Evolutionary conservation across 1,140 invertebrate species (phyloP), one percentile per base, ranked within the genome.

Genomic region (Micrasema longulum): DNA sequence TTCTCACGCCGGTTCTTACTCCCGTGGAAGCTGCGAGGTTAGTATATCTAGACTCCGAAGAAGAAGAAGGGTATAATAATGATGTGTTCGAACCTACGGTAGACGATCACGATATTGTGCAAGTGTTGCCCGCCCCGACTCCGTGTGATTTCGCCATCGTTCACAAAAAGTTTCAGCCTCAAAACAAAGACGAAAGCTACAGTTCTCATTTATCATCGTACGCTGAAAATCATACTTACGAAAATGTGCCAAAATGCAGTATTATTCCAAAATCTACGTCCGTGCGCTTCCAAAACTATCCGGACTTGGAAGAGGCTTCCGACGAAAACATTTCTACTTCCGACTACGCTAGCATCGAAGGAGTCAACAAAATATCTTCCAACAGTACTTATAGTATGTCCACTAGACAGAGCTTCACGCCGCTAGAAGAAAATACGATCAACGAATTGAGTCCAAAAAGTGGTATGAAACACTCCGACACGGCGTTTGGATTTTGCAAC

Each of bases 301-400:
- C 84, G 0, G 84, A 86, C 55, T 78, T 87, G 0, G 85, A 88
- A 72, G 89, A 91, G 74, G 89, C 86, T 9, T 86, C 86, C 1
- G 88, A 88, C 22, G 90, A 91, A 72, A 83, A 82, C 62, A 77
- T 86, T 57, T 90, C 90, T 0, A 93, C 91, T 0, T 93, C 91
- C 0, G 92, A 93, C 77, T 93, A 93, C 77, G 90, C 90, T 22
- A 92, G 91, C 76, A 91, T 92, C 36, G 92, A 91, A 78, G 88
- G 88, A 0, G 82, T 90, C 1, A 88, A 89, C 78, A 84, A 79
- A 78, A 80, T 81, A 76, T 88, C 79, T 71, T 89, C 79, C 68
- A 86, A 77, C 78, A 88, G 89, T 76, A 86, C 68, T 76, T 84
- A 71, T 75, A 85, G 75, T 76, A 80, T 76, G 73, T 82, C 80